Percentiles rank a stretch among this genome's conserved stretches.
phyloP scores from a whole-genome alignment of 2,888 invertebrate genomes.

The Oscheius onirici region DNA sequence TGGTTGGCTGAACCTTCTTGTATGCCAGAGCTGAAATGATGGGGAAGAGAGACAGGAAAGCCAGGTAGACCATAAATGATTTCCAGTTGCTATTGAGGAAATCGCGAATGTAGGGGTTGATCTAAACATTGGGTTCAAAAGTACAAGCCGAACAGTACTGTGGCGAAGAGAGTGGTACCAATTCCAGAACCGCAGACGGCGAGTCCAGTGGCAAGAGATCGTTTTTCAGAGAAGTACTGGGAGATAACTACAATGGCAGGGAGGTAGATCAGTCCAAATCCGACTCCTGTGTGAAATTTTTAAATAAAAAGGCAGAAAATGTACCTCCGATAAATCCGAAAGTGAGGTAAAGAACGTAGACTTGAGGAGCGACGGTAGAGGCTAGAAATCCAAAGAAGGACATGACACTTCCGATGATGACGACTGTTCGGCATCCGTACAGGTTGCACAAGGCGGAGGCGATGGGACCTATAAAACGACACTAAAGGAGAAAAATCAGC shows the following conservation, averaged over 20 bases:
- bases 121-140: slow-evolving; percentile 36
- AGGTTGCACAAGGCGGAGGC: slow-evolving; percentile 93
- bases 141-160: slow-evolving; percentile 36
- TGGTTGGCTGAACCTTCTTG: slow-evolving; percentile 73
- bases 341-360: slow-evolving; percentile 81
- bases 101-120: slow-evolving; percentile 61
- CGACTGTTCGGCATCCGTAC: slow-evolving; percentile 90
- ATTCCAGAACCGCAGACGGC: slow-evolving; percentile 95
- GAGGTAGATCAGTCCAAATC: slow-evolving; percentile 94
- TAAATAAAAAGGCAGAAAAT: not conserved
- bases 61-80: slow-evolving; percentile 85
- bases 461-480: slow-evolving; percentile 82
- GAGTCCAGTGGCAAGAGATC: slow-evolving; percentile 91
- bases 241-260: slow-evolving; percentile 98
- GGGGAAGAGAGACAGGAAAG: slow-evolving; percentile 86
- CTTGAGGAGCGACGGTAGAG: slow-evolving; percentile 81
- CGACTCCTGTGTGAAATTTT: slow-evolving; percentile 79
- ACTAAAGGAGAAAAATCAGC: slow-evolving; percentile 59
- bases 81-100: slow-evolving; percentile 79
- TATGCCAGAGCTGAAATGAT: slow-evolving; percentile 89
- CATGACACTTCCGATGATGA: slow-evolving; percentile 83
- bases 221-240: slow-evolving; percentile 91
- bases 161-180: slow-evolving; percentile 91
- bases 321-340: slow-evolving; percentile 88
- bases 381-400: slow-evolving; percentile 82